These are phyloP conservation scores for Pomatorhinus ruficollis DNA, from an alignment of 2,113 vertebrate genomes.

Conservation along the genomic window DNA sequence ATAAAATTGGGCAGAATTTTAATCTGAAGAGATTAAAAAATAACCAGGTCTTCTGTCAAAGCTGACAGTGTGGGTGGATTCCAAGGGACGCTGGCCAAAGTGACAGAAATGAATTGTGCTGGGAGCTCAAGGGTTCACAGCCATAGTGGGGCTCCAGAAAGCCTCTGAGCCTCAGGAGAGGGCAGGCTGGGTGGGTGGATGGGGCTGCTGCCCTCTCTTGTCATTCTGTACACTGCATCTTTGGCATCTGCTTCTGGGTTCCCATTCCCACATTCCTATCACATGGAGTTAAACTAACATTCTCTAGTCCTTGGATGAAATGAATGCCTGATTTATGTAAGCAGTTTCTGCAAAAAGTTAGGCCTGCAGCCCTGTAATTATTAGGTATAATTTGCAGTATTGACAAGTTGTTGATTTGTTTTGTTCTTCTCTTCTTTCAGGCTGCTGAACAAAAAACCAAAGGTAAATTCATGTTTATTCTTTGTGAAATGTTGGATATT, in stretches of 20 bases:
- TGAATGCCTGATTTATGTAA: neutral
- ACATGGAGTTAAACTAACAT: neutral
- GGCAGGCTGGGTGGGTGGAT: neutral
- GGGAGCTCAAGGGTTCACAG: neutral
- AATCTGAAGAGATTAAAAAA: neutral
- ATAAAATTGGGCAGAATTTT: neutral
- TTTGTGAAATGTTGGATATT: neutral
- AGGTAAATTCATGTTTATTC: slow-evolving; percentile 80
- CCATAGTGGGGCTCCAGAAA: rapidly evolving
- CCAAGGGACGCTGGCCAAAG: neutral
- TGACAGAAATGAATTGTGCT: neutral
- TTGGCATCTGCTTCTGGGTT: neutral
- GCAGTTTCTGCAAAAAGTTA: neutral
- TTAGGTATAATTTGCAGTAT: neutral
- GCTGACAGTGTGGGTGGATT: neutral
- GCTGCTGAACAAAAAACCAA: slow-evolving; percentile 97
- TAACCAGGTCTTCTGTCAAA: neutral
- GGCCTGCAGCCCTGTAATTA: neutral
- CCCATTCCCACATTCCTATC: neutral
- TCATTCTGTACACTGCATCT: neutral
- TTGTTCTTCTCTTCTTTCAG: slow-evolving; percentile 75
- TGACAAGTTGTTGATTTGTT: slow-evolving; percentile 18
- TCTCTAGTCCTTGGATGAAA: neutral
- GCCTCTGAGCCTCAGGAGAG: neutral
- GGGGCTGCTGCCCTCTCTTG: neutral